Evolutionary conservation across 30 jellyfish, hydroid and myxozoan genomes (phyloP), one percentile per base, ranked within the genome.

Genomic region (Phacellophora camtschatica): DNA sequence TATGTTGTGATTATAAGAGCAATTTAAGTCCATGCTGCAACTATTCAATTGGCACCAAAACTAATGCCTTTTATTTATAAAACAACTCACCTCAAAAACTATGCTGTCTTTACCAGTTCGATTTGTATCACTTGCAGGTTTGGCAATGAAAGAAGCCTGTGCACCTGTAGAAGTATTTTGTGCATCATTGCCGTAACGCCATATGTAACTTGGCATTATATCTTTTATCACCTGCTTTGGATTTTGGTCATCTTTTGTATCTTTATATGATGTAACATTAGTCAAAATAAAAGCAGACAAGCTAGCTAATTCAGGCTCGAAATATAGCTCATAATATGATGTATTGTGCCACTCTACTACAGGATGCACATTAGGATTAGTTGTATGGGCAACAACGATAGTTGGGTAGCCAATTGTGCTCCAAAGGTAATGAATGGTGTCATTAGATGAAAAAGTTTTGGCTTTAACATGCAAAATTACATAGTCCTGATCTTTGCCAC

Each of bases 351-450:
- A 68, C n/a, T 62, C 33, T 43, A 86, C 48, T 7, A 63, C 70
- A 39, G 83, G 71, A 6, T 37, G 27, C 3, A 62, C 86, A 34
- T 84, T 25, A 9, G 85, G 50, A 43, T 70, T 62, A 3, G 84
- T 29, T 5, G 81, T 81, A 30, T 85, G 98, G 18, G 86, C 95
- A 7, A 82, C 63, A 16, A 92, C 87, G 8, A 92, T 73, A 1
- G 96, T 72, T 2, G 98, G 98, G 39, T 45, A 33, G 29, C 59
- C 87, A 73, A 92, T 81, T 31, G 96, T 79, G 15, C 89, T 67
- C 92, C 92, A 75, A 6, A 92, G 49, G 66, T 92, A 92, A 50
- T 92, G 98, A 9, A 92, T 58, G 2, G 82, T 86, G 56, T 92
- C 96, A 35, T 72, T 59, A 28, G 86, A 50, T 33, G 57, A 51